These are phyloP conservation scores for Platichthys flesus DNA, from an alignment of 2,113 vertebrate genomes.

Conservation along the genomic window DNA sequence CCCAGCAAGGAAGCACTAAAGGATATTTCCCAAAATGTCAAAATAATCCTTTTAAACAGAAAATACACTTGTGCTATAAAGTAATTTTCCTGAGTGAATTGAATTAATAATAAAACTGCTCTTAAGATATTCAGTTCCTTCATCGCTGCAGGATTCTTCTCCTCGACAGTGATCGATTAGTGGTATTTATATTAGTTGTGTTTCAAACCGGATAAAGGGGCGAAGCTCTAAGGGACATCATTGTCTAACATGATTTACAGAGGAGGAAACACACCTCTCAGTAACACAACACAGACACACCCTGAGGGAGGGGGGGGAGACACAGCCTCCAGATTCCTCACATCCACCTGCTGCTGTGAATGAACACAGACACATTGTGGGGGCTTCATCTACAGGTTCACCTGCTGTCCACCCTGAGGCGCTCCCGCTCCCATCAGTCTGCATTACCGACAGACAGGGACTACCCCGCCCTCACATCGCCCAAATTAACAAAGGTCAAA, in stretches of 20 bases:
- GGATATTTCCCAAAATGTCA: not conserved
- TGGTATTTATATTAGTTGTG: conserved; percentile 12
- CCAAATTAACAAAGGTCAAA: conserved; percentile 29
- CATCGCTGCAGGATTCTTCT: conserved; percentile 5
- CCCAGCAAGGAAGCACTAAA: not conserved
- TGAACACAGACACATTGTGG: conserved; percentile 31
- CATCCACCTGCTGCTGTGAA: conserved; percentile 52
- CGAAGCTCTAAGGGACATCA: conserved; percentile 7
- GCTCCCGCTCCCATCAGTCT: conserved; percentile 36
- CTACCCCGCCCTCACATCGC: conserved; percentile 32
- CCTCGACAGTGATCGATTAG: conserved; percentile 18
- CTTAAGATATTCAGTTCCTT: not conserved
- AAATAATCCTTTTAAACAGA: not conserved
- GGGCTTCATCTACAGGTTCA: conserved; percentile 30
- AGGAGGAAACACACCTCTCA: conserved; percentile 41
- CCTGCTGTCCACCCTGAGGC: conserved; percentile 49
- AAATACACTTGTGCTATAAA: not conserved
- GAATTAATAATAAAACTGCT: not conserved
- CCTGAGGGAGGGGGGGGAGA: conserved; percentile 32
- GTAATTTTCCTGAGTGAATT: not conserved
- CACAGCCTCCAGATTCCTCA: conserved; percentile 31
- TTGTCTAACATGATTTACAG: conserved; percentile 40
- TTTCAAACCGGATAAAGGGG: not conserved
- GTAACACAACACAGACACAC: conserved; percentile 50
- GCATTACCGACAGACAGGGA: conserved; percentile 33